Conservation (phyloP, 2,113 vertebrate genomes). For the Nesoenas mayeri region DNA sequence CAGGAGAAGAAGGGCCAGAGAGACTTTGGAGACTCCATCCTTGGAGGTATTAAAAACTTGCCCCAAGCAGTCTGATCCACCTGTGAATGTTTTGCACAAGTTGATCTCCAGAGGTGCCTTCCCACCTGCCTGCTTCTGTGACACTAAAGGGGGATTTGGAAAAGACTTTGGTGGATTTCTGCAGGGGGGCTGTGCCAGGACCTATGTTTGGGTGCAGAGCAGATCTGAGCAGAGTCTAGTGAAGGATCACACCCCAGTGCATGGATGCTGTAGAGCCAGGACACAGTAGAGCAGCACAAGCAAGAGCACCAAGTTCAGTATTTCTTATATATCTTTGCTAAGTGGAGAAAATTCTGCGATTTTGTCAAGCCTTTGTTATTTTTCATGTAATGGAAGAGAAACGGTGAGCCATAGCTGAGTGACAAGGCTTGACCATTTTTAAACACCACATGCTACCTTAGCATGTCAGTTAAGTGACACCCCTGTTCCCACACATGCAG, state of each 20-base stretch:
- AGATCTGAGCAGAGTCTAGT: not conserved
- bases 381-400: not conserved
- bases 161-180: not conserved
- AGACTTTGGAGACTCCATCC: not conserved
- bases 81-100: not conserved
- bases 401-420: not conserved
- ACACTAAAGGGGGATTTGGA: not conserved
- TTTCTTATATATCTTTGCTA: not conserved
- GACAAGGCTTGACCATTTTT: not conserved
- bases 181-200: not conserved
- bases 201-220: not conserved
- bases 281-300: not conserved
- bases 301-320: not conserved
- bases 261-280: not conserved
- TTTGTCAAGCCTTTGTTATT: not conserved
- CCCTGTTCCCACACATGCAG: not conserved
- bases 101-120: not conserved
- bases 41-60: not conserved
- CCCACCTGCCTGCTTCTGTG: not conserved
- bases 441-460: accelerated
- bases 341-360: not conserved
- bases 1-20: not conserved
- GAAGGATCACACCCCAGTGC: not conserved
- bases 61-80: not conserved
- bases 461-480: not conserved